Conservation (phyloP, 2,888 invertebrate species). For the Pterostichus niger region DNA sequence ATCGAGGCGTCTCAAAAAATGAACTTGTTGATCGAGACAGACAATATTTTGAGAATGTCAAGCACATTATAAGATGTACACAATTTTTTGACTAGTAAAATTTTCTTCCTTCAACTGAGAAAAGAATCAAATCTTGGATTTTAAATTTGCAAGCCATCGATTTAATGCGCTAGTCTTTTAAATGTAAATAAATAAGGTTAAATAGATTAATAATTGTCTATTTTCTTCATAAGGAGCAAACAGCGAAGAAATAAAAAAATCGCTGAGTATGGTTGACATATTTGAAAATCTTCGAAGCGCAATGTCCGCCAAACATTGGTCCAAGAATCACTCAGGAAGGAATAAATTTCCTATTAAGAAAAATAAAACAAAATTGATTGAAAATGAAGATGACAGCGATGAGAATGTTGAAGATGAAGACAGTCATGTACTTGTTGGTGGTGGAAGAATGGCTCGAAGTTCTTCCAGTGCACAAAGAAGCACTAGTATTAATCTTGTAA, state of each 20-base stretch:
- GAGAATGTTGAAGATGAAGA: not conserved
- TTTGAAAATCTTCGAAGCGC: constrained; percentile 38
- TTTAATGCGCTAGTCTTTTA: no score
- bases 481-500: no score
- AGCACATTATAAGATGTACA: no score
- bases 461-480: not conserved
- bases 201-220: not conserved
- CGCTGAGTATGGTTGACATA: constrained; percentile 37
- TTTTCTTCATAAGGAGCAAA: constrained; percentile 40
- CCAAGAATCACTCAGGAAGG: not conserved
- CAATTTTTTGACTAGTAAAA: no score
- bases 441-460: constrained; percentile 27
- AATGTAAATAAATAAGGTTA: not conserved
- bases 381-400: not conserved
- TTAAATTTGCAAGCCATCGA: not conserved
- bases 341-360: constrained; percentile 13
- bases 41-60: no score
- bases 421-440: constrained; percentile 6
- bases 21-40: no score
- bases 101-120: no score
- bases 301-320: not conserved
- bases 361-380: not conserved
- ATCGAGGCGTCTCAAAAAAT: no score
- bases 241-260: constrained; percentile 29
- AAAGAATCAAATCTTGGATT: not conserved